Base-by-base conservation (phyloP, 2,888 invertebrate species). In the Drosophila ezoana region DNA sequence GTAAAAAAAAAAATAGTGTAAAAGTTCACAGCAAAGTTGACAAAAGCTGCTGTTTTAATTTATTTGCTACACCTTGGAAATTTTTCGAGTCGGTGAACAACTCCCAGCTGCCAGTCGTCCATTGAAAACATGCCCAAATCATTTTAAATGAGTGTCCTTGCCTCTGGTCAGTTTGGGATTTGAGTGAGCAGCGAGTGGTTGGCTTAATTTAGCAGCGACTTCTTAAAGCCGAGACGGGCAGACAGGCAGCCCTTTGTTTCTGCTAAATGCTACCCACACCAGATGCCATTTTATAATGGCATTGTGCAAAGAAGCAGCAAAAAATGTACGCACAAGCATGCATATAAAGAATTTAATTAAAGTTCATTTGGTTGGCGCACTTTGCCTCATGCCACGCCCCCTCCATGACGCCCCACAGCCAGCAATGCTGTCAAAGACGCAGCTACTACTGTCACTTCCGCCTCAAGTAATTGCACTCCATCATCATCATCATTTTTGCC, bases 261-360 rank as follows among this genome's bases (percentile, higher is more conserved):
- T 28, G 28, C 28, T 28, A 28, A 14, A 14, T 20, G 13, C n/a
- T 33, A 38, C 44, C 23, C 37, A 33, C 18, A 20, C 40, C 53
- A 58, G 74, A 49, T 49, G 52, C 48, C 61, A 61, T 47, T 86
- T 83, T 76, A 66, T 81, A 87, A 83, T 83, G 78, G 52, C 67
- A 70, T 67, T 72, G 63, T 71, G 63, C 68, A 47, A 59, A 49
- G 57, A 45, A 70, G 68, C 61, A 61, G 67, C 47, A 60, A 54
- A 48, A 37, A 59, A 45, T 72, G 63, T 81, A 87, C 79, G 79
- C 69, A 61, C 59, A 56, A 68, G 75, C 70, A 70, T 85, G 72
- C 77, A 72, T 73, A 85, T 75, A 72, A 87, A 82, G 88, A 82
- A 82, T 82, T 82, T 82, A 82, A 82, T 82, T 82, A 82, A 82